Conservation (phyloP, 2,888 invertebrate genomes). For the Idaea dimidiata region DNA sequence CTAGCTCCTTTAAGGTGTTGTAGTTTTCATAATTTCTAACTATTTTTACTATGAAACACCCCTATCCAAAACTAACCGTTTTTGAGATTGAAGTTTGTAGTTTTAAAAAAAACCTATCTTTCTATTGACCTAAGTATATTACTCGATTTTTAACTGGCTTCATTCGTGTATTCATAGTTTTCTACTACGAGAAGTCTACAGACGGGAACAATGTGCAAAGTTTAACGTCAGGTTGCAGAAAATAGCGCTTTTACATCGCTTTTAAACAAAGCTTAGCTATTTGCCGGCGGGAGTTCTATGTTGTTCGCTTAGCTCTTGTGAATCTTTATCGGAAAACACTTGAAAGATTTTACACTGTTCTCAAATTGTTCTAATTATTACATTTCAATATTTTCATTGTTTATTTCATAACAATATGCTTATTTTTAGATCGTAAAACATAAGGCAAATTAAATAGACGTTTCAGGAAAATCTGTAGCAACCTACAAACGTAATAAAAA, state of each 20-base stretch:
- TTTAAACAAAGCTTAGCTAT: background rate
- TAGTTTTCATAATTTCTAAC: no score
- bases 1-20: no score
- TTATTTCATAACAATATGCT: background rate
- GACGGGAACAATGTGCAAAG: background rate
- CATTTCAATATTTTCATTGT: background rate
- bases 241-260: background rate
- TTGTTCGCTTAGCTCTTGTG: background rate
- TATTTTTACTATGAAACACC: no score
- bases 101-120: no score
- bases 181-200: background rate
- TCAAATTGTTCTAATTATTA: background rate
- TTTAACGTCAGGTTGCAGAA: background rate
- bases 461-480: no score
- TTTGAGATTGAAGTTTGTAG: no score
- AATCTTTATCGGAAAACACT: background rate
- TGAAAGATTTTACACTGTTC: background rate
- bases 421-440: no score
- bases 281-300: background rate
- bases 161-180: background rate
- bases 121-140: no score
- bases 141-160: background rate
- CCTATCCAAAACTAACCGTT: no score
- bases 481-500: no score
- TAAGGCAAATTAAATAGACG: no score